Evolutionary conservation across 2,113 vertebrate species (phyloP).

Genomic region (Proterorhinus semilunaris): DNA sequence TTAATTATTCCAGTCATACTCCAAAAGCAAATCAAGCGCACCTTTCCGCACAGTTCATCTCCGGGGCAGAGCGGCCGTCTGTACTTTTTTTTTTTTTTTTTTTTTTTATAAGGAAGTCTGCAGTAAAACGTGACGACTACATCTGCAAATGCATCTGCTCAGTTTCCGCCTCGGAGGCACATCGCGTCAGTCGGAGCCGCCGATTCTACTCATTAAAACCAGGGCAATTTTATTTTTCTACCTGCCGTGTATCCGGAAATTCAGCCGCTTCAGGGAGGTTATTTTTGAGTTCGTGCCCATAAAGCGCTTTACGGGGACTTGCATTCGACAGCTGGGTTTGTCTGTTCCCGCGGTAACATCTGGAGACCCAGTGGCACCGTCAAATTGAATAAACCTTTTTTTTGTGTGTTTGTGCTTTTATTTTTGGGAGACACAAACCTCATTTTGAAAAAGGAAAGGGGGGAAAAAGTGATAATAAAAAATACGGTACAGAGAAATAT

Average conservation of each 20-base stretch:
- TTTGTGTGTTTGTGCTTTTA: too few species aligned
- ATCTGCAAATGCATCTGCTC: constrained; percentile 2
- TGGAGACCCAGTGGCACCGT: constrained; percentile 2
- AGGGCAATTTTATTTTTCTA: constrained; percentile 5
- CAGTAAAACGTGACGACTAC: constrained; percentile 7
- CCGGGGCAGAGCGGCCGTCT: not conserved
- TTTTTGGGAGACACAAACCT: too few species aligned
- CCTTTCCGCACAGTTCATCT: constrained; percentile 2
- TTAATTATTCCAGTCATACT: constrained; percentile 11
- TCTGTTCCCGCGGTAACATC: not conserved
- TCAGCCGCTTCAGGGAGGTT: not conserved
- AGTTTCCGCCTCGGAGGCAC: not conserved
- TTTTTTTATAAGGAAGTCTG: not conserved
- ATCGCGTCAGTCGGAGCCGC: not conserved
- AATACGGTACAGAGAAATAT: too few species aligned
- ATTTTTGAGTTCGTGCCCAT: not conserved
- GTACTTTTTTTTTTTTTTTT: not conserved
- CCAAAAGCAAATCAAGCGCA: constrained; percentile 3
- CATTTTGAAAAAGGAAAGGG: too few species aligned
- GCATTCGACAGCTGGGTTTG: constrained; percentile 2
- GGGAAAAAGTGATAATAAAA: too few species aligned
- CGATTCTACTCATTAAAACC: constrained; percentile 2
- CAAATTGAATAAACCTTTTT: constrained; percentile 3
- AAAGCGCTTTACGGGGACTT: constrained; percentile 1
- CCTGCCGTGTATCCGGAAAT: not conserved